Evolutionary conservation across 2,113 vertebrate genomes (phyloP), one percentile per base, ranked within the genome.

Genomic region (Antigone vipio): DNA sequence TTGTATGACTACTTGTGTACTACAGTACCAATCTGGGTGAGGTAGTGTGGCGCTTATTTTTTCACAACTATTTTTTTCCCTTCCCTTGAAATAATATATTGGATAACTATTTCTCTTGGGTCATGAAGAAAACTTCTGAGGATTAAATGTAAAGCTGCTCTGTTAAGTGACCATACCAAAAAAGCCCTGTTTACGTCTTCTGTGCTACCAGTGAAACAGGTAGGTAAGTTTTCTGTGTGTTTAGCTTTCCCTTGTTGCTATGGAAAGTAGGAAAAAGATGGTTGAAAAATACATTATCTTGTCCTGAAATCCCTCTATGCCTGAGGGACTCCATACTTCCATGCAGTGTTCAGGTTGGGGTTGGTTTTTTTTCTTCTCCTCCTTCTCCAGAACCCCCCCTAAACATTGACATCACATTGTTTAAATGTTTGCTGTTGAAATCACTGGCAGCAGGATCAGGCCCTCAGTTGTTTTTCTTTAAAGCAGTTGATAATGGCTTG

Each of bases 161-260:
- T 82, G 50, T 66, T 88, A 69, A 94, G 40, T 79, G 79, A n/a
- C 56, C 1, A 1, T 60, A 50, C 40, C 12, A 27, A 60, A 92
- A 69, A 52, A 71, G 3, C 0, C 9, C 24, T 4, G 17, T 53
- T 76, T 67, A 55, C 62, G 68, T 20, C 45, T 72, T 50, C 64
- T 71, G 63, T 58, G 49, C 56, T 86, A 27, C 86, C 62, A 42
- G 53, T 71, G 83, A 92, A 91, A 60, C 66, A 52, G 84, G n/a
- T 71, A 91, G 95, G 86, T 96, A 89, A 96, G 97, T 94, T 95
- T 94, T 86, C n/a, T 45, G 22, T 63, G 17, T 72, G 30, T 67
- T 92, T 69, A 60, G 89, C 44, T 87, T 84, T 85, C 16, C 29
- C 13, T 76, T 79, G 40, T 92, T 82, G 74, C 67, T 93, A 44